Evolutionary conservation across 2,113 vertebrate species (phyloP).

Genomic region (Odontesthes bonariensis): DNA sequence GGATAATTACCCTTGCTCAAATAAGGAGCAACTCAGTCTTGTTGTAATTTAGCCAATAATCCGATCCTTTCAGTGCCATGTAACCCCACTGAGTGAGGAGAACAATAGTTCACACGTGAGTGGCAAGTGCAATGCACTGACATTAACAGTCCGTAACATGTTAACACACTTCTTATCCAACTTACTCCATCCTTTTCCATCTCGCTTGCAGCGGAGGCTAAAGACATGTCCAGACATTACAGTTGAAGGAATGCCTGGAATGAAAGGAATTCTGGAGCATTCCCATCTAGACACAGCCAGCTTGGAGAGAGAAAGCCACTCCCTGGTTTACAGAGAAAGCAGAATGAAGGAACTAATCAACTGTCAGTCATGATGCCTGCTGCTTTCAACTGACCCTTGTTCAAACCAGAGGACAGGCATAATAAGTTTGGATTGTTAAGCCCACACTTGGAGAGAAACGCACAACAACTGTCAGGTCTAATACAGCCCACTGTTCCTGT

Average conservation of each 20-base stretch:
- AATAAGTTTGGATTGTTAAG: not conserved
- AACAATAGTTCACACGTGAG: not conserved
- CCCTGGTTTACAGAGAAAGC: constrained; percentile 48
- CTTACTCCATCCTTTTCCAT: not conserved
- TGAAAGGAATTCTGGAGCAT: constrained; percentile 83
- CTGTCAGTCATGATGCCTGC: constrained; percentile 12
- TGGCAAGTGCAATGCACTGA: constrained; percentile 1
- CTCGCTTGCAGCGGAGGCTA: constrained; percentile 17
- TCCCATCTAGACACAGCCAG: constrained; percentile 70
- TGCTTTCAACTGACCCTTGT: not conserved
- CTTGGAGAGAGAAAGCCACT: constrained; percentile 58
- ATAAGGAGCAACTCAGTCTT: no score
- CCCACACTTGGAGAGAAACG: not conserved
- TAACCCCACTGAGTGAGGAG: no score
- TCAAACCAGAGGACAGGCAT: not conserved
- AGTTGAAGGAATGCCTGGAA: constrained; percentile 79
- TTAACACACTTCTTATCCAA: not conserved
- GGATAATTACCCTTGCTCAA: no score
- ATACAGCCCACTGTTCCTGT: not conserved
- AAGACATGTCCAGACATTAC: constrained; percentile 81
- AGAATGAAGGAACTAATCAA: constrained; percentile 22
- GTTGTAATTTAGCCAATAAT: no score
- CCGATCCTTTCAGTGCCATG: no score
- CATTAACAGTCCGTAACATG: not conserved
- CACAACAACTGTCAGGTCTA: not conserved